A percentile compares a stretch with the other conserved stretches of the same genome.
Evolutionary conservation across 1,140 invertebrate species (phyloP).

Genomic region (Drosophila ogumai): DNA sequence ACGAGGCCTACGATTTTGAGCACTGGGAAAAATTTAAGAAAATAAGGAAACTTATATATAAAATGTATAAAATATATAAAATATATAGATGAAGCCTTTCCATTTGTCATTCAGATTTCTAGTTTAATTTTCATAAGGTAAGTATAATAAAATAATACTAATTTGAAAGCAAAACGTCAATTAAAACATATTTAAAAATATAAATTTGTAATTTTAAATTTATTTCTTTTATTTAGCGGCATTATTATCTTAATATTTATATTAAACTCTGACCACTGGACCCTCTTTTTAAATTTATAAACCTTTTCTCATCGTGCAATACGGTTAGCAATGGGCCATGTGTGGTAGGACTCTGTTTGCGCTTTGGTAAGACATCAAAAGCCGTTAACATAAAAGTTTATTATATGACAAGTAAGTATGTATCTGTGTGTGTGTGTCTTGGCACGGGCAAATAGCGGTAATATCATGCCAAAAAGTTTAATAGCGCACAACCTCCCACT

Average conservation of each 20-base stretch:
- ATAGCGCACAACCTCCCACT: slow-evolving; percentile 70
- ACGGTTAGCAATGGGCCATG: slow-evolving; percentile 45
- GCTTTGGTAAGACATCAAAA: slow-evolving; percentile 70
- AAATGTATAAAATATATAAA: no score
- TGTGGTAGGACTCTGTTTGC: slow-evolving; percentile 50
- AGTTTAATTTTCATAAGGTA: neutral
- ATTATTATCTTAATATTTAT: neutral
- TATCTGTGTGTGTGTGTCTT: slow-evolving; percentile 18
- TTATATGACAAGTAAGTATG: slow-evolving; percentile 80
- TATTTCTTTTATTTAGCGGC: no score
- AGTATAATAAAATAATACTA: neutral
- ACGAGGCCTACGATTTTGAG: neutral
- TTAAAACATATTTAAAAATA: no score
- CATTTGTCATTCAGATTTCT: no score
- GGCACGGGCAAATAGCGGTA: slow-evolving; percentile 62
- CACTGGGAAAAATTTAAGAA: neutral
- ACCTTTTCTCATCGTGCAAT: neutral
- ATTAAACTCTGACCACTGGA: neutral
- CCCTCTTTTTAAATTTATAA: neutral
- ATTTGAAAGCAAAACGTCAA: neutral
- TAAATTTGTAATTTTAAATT: no score
- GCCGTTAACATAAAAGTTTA: slow-evolving; percentile 81
- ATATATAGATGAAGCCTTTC: no score
- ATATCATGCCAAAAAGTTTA: slow-evolving; percentile 82
- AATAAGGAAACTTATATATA: neutral